Conservation (phyloP, 2,888 invertebrate genomes). For the Dorcus hopei region DNA sequence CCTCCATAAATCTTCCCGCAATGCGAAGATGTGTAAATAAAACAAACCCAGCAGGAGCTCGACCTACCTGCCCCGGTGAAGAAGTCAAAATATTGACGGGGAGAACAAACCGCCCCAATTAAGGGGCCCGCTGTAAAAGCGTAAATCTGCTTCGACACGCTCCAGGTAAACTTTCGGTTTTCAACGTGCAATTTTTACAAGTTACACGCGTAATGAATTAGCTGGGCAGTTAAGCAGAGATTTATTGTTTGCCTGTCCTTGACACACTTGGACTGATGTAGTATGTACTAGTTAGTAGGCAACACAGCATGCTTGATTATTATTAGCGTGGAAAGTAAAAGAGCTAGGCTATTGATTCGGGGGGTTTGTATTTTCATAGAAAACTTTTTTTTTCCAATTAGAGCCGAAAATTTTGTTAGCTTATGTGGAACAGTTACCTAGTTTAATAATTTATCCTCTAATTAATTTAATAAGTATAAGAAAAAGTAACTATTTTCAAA, state of each 20-base stretch:
- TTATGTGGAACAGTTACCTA: no score
- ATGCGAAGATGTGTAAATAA: not conserved
- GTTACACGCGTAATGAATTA: slow-evolving; percentile 22
- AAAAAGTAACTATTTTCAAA: no score
- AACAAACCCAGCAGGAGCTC: not conserved
- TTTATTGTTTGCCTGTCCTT: slow-evolving; percentile 32
- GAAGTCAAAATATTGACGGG: not conserved
- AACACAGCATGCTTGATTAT: slow-evolving; percentile 23
- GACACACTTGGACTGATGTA: slow-evolving; percentile 29
- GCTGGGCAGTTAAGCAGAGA: slow-evolving; percentile 30
- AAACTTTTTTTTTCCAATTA: no score
- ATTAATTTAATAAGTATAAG: no score
- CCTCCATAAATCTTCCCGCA: not conserved
- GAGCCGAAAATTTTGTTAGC: no score
- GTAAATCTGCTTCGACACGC: not conserved
- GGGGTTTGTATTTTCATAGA: no score
- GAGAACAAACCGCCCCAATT: not conserved
- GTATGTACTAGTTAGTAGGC: not conserved
- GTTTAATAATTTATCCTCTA: no score
- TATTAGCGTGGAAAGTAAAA: slow-evolving; percentile 31
- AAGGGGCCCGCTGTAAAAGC: not conserved
- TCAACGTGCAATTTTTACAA: not conserved
- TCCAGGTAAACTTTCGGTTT: slow-evolving; percentile 1
- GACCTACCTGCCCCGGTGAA: not conserved
- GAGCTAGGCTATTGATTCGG: not conserved